Evolutionary conservation across 2,113 vertebrate species (phyloP), one percentile per base, ranked within the genome.

Genomic region (Siphamia tubifer): DNA sequence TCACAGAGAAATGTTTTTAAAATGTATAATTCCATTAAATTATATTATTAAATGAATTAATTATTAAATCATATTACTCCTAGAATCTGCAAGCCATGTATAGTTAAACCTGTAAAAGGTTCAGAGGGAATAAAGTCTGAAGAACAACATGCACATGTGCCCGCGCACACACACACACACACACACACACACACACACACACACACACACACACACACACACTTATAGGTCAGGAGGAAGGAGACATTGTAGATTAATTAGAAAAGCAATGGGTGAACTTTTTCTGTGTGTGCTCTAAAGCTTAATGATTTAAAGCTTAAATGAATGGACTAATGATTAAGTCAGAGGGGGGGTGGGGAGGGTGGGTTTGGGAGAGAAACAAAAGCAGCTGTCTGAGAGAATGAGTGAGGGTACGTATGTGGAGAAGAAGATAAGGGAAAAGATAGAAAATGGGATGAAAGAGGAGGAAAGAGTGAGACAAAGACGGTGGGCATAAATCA

Each of bases 301-400:
- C 74, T 61, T 76, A 88, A 83, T 78, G 76, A 85, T 77, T 86
- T 86, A 47, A 80, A 79, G 81, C 75, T 82, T 71, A 78, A 79
- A 86, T 39, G 35, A 86, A 77, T 61, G 55, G 70, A 45, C 49
- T 42, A 56, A 65, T 70, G 85, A 87, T 83, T 74, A 72, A 83
- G 79, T 74, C 58, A 31, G 27, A 61, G 61, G 57, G 39, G 72
- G 47, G 70, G 15, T 52, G 55, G 54, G 12, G 9, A 38, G 68
- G 34, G n/a, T n/a, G n/a, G n/a, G n/a, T n/a, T n/a, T 34, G 51
- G 44, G 63, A 71, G 5, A 21, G 68, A 67, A 69, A 85, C 72
- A 84, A 86, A 81, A 67, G 73, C 72, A 60, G 67, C 72, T 71
- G 85, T 77, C 68, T 52, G 42, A 21, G 71, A 65, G 44, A 55